Evolutionary conservation across 2,113 vertebrate genomes (phyloP), one percentile per base, ranked within the genome.

Genomic region (Bubo blakistoni): DNA sequence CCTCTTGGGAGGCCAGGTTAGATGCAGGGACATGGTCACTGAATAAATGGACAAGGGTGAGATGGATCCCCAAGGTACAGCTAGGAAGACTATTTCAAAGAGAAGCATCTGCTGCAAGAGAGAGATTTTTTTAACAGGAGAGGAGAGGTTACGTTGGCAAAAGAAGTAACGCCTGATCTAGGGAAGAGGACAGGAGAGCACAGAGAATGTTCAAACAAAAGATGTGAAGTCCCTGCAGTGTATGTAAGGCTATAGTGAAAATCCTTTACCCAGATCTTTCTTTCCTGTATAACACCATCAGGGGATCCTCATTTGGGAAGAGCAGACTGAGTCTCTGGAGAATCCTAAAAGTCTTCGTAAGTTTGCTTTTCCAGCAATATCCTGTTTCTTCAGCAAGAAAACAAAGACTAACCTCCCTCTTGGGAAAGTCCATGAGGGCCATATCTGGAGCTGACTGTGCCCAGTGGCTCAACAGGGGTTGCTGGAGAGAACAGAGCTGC

Each of bases 391-490:
- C 63, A 80, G 27, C 54, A n/a, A 65, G 80, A 86, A 54, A 58
- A 46, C 34, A 62, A 81, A 61, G 51, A 29, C 5, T 73, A 17
- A 57, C 19, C 16, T 76, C 8, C 5, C 18, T 74, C 30, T 51
- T 2, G 26, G 29, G 32, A 69, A 32, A 30, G 24, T 29, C n/a
- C 0, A 0, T 29, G 22, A 36, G 44, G 54, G 30, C 74, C 2
- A 0, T 17, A 1, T 32, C 62, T 66, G 70, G 49, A 81, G 52
- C 58, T 87, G 54, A 0, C 51, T 32, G 47, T 27, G 52, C 34
- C 61, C 78, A 6, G 72, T 20, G 40, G 29, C 62, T 82, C 38
- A 65, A 4, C 51, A 27, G 63, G 54, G 51, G 7, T 25, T 78
- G 55, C 51, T 51, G 76, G 34, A 66, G 52, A 54, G 59, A 80